phyloP scores from a whole-genome alignment of 1,140 invertebrate species.

The Magallana gigas region DNA sequence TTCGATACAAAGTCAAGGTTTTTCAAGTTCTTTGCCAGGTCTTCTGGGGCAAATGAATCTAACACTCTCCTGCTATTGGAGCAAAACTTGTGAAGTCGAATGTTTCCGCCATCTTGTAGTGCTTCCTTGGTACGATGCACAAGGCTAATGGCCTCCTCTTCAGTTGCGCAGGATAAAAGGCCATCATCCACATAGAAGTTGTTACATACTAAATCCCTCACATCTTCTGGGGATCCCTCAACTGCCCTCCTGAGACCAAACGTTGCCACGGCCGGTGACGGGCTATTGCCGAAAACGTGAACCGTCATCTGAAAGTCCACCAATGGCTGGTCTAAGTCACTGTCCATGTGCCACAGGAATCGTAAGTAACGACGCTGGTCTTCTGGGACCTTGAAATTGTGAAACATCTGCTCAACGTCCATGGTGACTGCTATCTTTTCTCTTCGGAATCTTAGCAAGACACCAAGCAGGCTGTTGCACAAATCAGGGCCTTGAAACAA shows the following conservation, averaged over 20 bases:
- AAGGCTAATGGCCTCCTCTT: conserved; percentile 37
- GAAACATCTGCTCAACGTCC: conserved; percentile 59
- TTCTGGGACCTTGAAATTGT: conserved; percentile 35
- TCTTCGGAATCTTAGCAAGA: conserved; percentile 49
- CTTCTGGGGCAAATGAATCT: conserved; percentile 44
- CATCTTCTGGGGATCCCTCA: conserved; percentile 16
- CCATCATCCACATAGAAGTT: conserved; percentile 58
- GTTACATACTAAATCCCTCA: conserved; percentile 36
- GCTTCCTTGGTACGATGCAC: conserved; percentile 49
- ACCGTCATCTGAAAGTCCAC: conserved; percentile 41
- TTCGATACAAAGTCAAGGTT: conserved; percentile 48
- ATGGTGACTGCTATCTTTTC: conserved; percentile 47
- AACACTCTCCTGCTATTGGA: conserved; percentile 52
- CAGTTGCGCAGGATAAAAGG: conserved; percentile 31
- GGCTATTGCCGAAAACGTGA: conserved; percentile 41
- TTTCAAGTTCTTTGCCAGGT: conserved; percentile 56
- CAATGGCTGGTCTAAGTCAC: conserved; percentile 37
- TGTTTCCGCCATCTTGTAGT: background rate
- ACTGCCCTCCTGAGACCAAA: conserved; percentile 35
- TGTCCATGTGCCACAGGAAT: background rate
- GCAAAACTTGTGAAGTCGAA: conserved; percentile 57
- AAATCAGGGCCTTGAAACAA: conserved; percentile 52
- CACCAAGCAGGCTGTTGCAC: conserved; percentile 55
- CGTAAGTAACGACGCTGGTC: conserved; percentile 36
- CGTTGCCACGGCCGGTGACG: conserved; percentile 35